A percentile compares a stretch with the other conserved stretches of the same genome.
These are phyloP conservation scores for Rhabdomys dilectus DNA, from an alignment of 2,113 vertebrate species.

Conservation along the genomic window DNA sequence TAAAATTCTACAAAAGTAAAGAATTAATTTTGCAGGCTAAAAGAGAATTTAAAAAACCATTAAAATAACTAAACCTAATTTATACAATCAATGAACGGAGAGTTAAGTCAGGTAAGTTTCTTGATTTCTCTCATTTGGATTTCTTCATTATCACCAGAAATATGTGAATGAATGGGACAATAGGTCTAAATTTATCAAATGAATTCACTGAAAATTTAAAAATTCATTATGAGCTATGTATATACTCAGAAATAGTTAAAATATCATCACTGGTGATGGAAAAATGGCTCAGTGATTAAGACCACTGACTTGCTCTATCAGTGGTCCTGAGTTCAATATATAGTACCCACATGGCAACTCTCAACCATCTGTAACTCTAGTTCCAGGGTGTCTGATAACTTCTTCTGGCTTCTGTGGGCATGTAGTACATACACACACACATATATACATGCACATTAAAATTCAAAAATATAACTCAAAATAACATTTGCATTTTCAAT, in stretches of 20 bases:
- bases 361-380: background rate
- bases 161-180: constrained; percentile 1
- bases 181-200: background rate
- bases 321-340: background rate
- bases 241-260: background rate
- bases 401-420: background rate
- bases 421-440: too few species aligned
- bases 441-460: background rate
- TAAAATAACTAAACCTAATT: constrained; percentile 30
- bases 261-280: background rate
- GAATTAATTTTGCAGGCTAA: constrained; percentile 14
- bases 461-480: background rate
- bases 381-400: background rate
- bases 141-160: constrained; percentile 14
- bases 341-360: background rate
- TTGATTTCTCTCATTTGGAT: background rate
- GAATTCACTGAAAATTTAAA: background rate
- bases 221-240: background rate
- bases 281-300: background rate
- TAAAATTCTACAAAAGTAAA: background rate
- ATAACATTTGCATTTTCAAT: background rate
- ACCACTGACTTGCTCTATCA: background rate
- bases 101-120: constrained; percentile 20
- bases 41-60: background rate
- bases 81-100: background rate